Base-by-base conservation (phyloP, 1,140 invertebrate species). In the Drosophila sp. region DNA sequence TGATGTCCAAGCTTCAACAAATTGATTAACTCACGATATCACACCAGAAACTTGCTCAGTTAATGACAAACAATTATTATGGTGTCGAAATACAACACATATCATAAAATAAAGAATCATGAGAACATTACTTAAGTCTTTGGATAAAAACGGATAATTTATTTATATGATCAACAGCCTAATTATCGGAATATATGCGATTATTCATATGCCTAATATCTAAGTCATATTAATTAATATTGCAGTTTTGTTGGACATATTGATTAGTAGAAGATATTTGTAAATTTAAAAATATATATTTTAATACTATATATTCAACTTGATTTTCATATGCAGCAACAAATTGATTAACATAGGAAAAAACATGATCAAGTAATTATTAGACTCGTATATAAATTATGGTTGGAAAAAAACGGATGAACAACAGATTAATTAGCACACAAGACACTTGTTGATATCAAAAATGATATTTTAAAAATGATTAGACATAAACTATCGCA, bases 21-120 rank as follows among this genome's bases (percentile, higher is more conserved):
- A 59, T 67, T 50, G 45, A 50, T 67, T 40, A 59, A 46, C 64
- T 59, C 43, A 32, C 18, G 14, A 67, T 32, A 59, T 59, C 34
- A 59, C 64, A 59, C 54, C 56, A 29, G 18, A 29, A 56, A 16
- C 27, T 29, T 29, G 27, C 7, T 29, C 7, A 29, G 27, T 29
- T 5, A 29, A 29, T 29, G 27, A 21, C 21, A 21, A 21, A 21
- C 21, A 21, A 21, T 21, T 21, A 21, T 21, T 21, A 21, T 21
- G 21, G 1, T 21, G 21, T 21, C 1, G 21, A 21, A 21, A 21
- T 4, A 2, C 21, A 21, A 21, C 21, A 21, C 8, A 36, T 2
- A 8, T n/a, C 9, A 36, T 11, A 3, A 38, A 54, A n/a, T n/a
- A n/a, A n/a, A n/a, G n/a, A n/a, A n/a, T n/a, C 6, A 8, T 8